Base-by-base conservation (phyloP, 2,797 vertebrate species). In the Lycodopsis pacificus region DNA sequence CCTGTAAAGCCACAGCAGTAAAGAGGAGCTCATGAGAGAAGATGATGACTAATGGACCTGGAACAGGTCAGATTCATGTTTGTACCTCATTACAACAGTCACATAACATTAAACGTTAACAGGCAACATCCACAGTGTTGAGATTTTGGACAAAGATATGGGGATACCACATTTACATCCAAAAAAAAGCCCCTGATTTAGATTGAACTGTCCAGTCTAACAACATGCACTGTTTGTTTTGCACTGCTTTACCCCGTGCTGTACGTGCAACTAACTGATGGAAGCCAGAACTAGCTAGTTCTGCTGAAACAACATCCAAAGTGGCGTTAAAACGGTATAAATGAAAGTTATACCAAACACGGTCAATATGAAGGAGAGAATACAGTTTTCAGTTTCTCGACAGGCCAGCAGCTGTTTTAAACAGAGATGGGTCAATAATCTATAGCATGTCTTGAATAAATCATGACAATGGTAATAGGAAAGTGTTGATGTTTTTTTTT, bases 1-100 rank as follows among this genome's bases (percentile, higher is more conserved):
- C 92, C 98, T 97, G 88, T 82, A 27, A 81, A 71, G 80, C 49
- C 76, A 14, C 38, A 71, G 0, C 22, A 42, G 51, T 8, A 20
- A 13, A 30, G 0, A 25, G 49, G 34, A 40, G n/a, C 44, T 64
- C 42, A 48, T 4, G 15, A 57, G 17, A 4, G 3, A 6, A 36
- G 13, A 22, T 46, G 12, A 30, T 30, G 6, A 17, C 15, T 25
- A 4, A 62, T 40, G 36, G 57, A 36, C 17, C 17, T 1, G 56
- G 17, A 58, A 30, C 53, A 30, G 53, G 25, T 56, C 7, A 30
- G 25, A 56, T 56, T 30, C 27, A 36, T 12, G 17, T 59, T n/a
- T 56, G 14, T 30, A 17, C 54, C 27, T 30, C 22, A 53, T 22
- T 7, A n/a, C 12, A 7, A 32, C 30, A 32, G 8, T 20, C 14